phyloP scores from a whole-genome alignment of 2,113 vertebrate species.

The Sebastes schlegelii region DNA sequence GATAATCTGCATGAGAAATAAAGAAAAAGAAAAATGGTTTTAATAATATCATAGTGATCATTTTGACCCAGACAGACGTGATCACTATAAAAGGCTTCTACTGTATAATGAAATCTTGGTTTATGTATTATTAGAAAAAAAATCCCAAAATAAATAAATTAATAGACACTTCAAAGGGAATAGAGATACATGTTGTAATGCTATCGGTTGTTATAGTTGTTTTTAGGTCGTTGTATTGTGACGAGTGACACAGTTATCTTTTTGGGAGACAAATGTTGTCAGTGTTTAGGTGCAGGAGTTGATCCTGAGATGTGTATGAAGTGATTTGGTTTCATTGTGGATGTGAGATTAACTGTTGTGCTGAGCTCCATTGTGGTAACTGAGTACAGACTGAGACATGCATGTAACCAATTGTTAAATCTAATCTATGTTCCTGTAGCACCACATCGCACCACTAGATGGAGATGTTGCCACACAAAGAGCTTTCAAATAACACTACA shows the following conservation, averaged over 20 bases:
- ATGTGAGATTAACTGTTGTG: neutral
- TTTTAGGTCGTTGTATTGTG: neutral
- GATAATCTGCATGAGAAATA: too few species aligned
- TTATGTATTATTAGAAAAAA: neutral
- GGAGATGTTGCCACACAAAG: conserved; percentile 50
- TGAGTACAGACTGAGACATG: neutral
- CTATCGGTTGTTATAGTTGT: neutral
- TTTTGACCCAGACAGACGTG: too few species aligned
- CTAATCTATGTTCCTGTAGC: conserved; percentile 7
- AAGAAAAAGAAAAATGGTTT: too few species aligned
- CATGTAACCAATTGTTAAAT: neutral
- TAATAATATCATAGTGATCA: too few species aligned
- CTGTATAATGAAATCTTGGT: neutral
- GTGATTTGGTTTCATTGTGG: neutral
- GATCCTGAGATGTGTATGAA: neutral
- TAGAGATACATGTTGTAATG: neutral
- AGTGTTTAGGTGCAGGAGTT: neutral
- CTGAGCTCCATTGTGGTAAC: neutral
- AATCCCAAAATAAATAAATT: neutral
- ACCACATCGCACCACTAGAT: conserved; percentile 62
- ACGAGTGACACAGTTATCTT: neutral
- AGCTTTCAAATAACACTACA: neutral
- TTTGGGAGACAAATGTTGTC: neutral
- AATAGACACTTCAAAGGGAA: neutral
- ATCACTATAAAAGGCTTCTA: too few species aligned